phyloP scores from a whole-genome alignment of 1,140 invertebrate species.

The Drosophila lowei region DNA sequence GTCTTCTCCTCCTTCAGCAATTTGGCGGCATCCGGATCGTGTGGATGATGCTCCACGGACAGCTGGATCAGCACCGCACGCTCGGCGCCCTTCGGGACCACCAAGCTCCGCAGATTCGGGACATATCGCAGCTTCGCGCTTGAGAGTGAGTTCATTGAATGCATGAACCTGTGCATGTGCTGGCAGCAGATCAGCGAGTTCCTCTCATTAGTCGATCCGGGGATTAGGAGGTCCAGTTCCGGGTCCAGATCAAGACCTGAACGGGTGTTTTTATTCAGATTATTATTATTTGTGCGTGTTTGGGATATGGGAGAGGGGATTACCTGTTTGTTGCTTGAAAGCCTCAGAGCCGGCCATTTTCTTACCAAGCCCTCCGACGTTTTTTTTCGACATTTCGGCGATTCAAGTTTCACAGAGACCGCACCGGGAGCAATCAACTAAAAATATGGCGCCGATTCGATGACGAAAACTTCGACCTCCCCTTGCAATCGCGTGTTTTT shows the following conservation, averaged over 20 bases:
- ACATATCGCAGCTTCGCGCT: conserved; percentile 22
- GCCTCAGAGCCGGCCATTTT: too few relatives aligned
- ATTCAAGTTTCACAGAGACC: too few relatives aligned
- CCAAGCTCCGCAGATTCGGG: conserved; percentile 10
- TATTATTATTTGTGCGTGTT: too few relatives aligned
- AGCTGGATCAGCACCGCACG: conserved; percentile 10
- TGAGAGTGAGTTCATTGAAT: conserved; percentile 3
- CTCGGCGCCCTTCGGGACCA: background rate
- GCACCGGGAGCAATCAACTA: too few relatives aligned
- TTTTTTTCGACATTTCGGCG: too few relatives aligned
- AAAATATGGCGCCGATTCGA: too few relatives aligned
- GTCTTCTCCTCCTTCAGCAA: background rate
- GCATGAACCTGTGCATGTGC: background rate
- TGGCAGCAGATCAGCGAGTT: background rate
- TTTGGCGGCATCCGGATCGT: conserved; percentile 2
- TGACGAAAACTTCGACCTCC: too few relatives aligned
- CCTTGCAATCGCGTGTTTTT: too few relatives aligned
- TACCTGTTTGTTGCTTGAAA: too few relatives aligned
- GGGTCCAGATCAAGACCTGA: background rate
- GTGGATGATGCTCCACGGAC: background rate
- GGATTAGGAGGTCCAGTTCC: background rate
- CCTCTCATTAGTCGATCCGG: background rate
- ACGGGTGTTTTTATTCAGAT: too few relatives aligned
- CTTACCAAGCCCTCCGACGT: too few relatives aligned
- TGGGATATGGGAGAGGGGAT: too few relatives aligned